Evolutionary conservation across 2,113 vertebrate species (phyloP).

Genomic region (Tympanuchus pallidicinctus): DNA sequence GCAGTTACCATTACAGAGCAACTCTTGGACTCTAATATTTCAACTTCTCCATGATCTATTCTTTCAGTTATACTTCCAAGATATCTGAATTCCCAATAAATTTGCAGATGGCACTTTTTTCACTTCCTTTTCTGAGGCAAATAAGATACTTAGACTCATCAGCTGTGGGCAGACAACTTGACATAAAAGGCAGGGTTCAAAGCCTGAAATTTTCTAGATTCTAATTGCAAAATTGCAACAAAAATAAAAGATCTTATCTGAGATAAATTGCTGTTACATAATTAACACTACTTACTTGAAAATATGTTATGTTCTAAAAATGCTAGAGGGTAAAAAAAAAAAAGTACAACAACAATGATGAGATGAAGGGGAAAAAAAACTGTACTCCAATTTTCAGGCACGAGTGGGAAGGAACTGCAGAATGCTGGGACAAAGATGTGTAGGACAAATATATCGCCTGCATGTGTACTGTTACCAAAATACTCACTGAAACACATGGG

Average conservation of each 20-base stretch:
- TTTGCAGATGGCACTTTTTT: slow-evolving; percentile 72
- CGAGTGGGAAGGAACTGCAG: slow-evolving; percentile 73
- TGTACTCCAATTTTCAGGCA: slow-evolving; percentile 73
- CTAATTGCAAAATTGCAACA: slow-evolving; percentile 75
- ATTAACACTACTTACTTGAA: slow-evolving; percentile 72
- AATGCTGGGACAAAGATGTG: slow-evolving; percentile 75
- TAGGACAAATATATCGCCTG: slow-evolving; percentile 75
- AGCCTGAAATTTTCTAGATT: slow-evolving; percentile 66
- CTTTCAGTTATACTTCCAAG: slow-evolving; percentile 38
- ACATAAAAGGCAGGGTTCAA: slow-evolving; percentile 72
- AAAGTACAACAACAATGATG: slow-evolving; percentile 74
- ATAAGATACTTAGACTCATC: slow-evolving; percentile 62
- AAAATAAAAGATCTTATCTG: slow-evolving; percentile 73
- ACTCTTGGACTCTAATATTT: neutral
- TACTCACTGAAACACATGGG: slow-evolving; percentile 73
- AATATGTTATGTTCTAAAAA: slow-evolving; percentile 74
- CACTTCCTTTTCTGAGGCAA: slow-evolving; percentile 71
- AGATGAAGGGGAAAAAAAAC: slow-evolving; percentile 52
- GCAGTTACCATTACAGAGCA: neutral
- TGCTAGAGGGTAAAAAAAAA: slow-evolving; percentile 68
- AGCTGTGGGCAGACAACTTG: slow-evolving; percentile 70
- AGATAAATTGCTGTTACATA: slow-evolving; percentile 74
- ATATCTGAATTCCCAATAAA: slow-evolving; percentile 60
- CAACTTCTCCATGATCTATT: neutral
- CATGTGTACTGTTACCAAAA: slow-evolving; percentile 76